Percentiles rank a stretch among this genome's conserved stretches.
Conservation (phyloP, 2,113 vertebrate species). For the Muscicapa adusta region DNA sequence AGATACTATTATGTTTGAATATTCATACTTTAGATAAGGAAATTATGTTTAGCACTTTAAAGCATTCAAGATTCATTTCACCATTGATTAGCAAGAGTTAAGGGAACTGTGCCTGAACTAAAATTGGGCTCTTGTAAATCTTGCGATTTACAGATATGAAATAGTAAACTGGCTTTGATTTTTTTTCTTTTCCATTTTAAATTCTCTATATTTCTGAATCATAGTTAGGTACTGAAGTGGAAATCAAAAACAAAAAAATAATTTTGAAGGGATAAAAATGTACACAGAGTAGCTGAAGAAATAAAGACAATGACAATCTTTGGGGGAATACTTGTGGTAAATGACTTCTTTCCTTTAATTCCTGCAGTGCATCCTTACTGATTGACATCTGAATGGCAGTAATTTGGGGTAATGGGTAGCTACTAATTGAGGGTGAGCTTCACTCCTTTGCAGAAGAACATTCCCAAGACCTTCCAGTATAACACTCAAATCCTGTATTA, state of each 20-base stretch:
- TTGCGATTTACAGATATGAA: background rate
- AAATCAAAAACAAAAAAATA: background rate
- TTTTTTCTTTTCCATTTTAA: background rate
- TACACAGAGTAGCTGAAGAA: background rate
- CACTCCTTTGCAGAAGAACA: constrained; percentile 50
- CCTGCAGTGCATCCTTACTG: constrained; percentile 48
- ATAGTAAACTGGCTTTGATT: background rate
- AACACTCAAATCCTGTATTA: constrained; percentile 37
- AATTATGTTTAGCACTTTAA: constrained; percentile 6
- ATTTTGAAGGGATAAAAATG: background rate
- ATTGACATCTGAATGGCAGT: constrained; percentile 58
- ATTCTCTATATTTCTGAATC: background rate
- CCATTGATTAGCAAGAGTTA: background rate
- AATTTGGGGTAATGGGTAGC: constrained; percentile 64
- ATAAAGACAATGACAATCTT: constrained; percentile 25
- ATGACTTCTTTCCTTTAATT: constrained; percentile 53
- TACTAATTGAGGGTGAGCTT: constrained; percentile 66
- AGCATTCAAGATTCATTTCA: constrained; percentile 2
- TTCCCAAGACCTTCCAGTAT: constrained; percentile 54
- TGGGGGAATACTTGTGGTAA: constrained; percentile 31
- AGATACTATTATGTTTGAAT: constrained; percentile 3
- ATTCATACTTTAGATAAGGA: constrained; percentile 20
- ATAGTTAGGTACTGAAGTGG: background rate
- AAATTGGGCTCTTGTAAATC: background rate
- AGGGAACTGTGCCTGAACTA: background rate